Conservation (phyloP, 2,888 invertebrate genomes). For the Syrphus vitripennis region DNA sequence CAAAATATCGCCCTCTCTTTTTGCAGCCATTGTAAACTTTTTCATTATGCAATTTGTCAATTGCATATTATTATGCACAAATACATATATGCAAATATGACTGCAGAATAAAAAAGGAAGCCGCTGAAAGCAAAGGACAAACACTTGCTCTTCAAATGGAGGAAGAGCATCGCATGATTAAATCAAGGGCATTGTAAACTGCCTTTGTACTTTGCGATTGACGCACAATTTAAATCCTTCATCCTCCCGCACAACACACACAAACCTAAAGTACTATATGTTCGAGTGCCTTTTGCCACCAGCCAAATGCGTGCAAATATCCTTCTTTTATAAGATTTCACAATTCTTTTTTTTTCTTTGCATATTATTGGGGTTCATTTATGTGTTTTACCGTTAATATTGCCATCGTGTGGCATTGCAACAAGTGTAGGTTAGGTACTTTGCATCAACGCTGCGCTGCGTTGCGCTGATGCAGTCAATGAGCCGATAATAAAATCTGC, state of each 20-base stretch:
- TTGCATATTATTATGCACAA: background rate
- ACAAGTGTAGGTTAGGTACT: conserved; percentile 60
- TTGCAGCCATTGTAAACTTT: background rate
- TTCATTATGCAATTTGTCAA: conserved; percentile 45
- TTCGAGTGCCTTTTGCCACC: conserved; percentile 57
- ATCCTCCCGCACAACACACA: conserved; percentile 47
- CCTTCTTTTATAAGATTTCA: conserved; percentile 24
- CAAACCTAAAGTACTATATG: conserved; percentile 58
- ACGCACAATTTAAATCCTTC: conserved; percentile 68
- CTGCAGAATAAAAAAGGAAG: conserved; percentile 59
- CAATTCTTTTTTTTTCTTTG: background rate
- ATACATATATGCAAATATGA: conserved; percentile 2
- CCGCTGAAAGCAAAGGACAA: conserved; percentile 70
- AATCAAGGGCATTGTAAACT: conserved; percentile 71
- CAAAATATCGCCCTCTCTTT: background rate
- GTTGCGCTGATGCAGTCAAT: conserved; percentile 30
- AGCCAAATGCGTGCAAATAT: conserved; percentile 65
- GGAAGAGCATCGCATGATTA: conserved; percentile 67
- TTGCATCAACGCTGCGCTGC: no score
- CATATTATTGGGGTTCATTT: background rate
- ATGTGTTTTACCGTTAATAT: background rate
- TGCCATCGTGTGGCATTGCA: conserved; percentile 45
- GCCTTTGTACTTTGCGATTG: conserved; percentile 69
- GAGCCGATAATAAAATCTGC: conserved; percentile 43
- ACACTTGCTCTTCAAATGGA: conserved; percentile 65